Evolutionary conservation across 2,797 vertebrate species (phyloP), one percentile per base, ranked within the genome.

Genomic region (Sebastes oblongus): DNA sequence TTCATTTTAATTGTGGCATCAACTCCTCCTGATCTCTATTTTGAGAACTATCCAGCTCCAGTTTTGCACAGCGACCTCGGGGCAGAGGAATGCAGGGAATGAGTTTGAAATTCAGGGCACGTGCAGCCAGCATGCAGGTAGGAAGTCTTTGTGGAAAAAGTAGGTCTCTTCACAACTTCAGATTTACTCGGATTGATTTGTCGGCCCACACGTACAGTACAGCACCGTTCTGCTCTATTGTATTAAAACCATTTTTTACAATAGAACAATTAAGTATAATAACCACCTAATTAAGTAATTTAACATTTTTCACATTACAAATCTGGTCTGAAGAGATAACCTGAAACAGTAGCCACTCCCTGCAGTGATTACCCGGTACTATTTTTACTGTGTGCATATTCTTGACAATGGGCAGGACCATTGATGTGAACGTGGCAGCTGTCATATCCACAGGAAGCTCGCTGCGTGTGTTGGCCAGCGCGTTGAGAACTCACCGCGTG

Each of bases 401-500:
- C 65, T 55, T 72, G 81, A 80, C 85, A 85, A 88, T 60, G 52
- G 59, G 81, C 79, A 83, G 72, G 80, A 65, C 82, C 85, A 61
- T 22, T 78, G 82, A 87, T 78, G 86, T 83, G 83, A 88, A 82
- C 83, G 52, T 84, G 90, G 91, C 88, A 88, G 90, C 88, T 89
- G 91, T 88, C 88, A 78, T 71, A 82, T 89, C 90, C 90, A 84
- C 88, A 71, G 90, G 92, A 90, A 80, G 86, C 85, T 87, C 81
- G 25, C 81, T 69, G 87, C 75, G 55, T 82, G 88, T 70, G 81
- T 69, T 70, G 90, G 87, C 88, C 82, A 73, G 87, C 80, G 25
- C 70, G 93, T 85, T 39, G 94, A 93, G 79, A 96, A 95, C 97
- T 98, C 97, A 95, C 98, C 95, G 97, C 96, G 97, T 98, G 98